These are phyloP conservation scores for Drosophila quasianomalipes DNA, from an alignment of 2,888 invertebrate genomes.

Conservation along the genomic window DNA sequence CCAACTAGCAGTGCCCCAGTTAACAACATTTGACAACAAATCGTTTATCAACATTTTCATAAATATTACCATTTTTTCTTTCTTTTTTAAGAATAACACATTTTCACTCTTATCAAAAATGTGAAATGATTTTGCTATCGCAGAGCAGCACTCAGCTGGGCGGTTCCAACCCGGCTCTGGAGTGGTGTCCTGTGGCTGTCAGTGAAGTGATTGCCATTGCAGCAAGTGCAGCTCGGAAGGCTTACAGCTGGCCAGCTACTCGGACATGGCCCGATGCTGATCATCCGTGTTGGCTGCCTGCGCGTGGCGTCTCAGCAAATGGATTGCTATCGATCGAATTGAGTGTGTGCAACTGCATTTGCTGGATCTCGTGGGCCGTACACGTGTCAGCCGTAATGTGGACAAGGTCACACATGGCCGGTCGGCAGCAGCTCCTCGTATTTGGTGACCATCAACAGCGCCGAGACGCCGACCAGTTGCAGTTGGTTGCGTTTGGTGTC, in stretches of 20 bases:
- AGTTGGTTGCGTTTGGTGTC: constrained; percentile 89
- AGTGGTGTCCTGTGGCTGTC: constrained; percentile 91
- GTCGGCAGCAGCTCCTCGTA: constrained; percentile 97
- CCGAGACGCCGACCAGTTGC: constrained; percentile 95
- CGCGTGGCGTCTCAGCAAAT: constrained; percentile 93
- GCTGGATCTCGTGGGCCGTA: constrained; percentile 90
- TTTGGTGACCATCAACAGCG: constrained; percentile 96
- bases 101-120: not conserved
- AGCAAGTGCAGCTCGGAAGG: constrained; percentile 89
- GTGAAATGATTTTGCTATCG: not conserved
- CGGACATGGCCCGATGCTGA: constrained; percentile 90
- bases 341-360: constrained; percentile 93
- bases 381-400: constrained; percentile 96
- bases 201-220: constrained; percentile 77
- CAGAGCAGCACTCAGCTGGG: not conserved
- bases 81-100: not conserved
- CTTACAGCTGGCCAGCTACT: constrained; percentile 92
- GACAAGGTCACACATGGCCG: constrained; percentile 94
- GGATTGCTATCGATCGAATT: constrained; percentile 92
- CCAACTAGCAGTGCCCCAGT: constrained; percentile 23
- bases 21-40: not conserved
- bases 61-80: not conserved
- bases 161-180: constrained; percentile 85
- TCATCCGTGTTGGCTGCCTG: constrained; percentile 88
- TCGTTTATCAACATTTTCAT: not conserved